Percentiles rank a stretch among this genome's conserved stretches.
Evolutionary conservation across 1,140 invertebrate species (phyloP).

Genomic region (Anoplophora glabripennis): DNA sequence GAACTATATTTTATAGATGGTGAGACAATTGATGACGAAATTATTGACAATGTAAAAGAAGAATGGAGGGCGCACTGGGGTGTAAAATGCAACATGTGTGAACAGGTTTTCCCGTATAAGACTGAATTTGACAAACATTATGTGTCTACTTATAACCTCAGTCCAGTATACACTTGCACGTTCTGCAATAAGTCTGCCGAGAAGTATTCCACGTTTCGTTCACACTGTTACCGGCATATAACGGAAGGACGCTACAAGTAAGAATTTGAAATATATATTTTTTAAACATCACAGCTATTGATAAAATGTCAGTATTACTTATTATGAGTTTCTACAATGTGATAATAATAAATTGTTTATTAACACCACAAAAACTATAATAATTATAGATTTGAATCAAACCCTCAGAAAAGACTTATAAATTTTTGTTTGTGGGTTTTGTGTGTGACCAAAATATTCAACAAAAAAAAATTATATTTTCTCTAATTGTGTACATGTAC

Average conservation of each 20-base stretch:
- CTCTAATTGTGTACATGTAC: no score
- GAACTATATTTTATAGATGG: constrained; percentile 26
- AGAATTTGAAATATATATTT: constrained; percentile 10
- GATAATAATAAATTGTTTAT: no score
- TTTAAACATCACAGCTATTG: no score
- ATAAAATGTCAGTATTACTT: no score
- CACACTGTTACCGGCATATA: constrained; percentile 48
- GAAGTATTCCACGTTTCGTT: constrained; percentile 48
- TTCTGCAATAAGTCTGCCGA: constrained; percentile 47
- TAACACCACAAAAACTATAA: no score
- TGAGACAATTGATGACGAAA: constrained; percentile 38
- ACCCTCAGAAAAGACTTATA: no score
- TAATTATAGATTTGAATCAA: no score
- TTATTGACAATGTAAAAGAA: constrained; percentile 40
- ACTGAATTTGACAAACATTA: constrained; percentile 45
- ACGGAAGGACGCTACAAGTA: constrained; percentile 47
- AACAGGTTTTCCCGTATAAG: constrained; percentile 34
- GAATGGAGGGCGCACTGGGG: constrained; percentile 45
- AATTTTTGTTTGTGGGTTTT: no score
- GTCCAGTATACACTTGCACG: constrained; percentile 46
- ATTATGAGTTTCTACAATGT: no score
- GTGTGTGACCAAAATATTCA: no score
- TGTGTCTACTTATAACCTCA: constrained; percentile 34
- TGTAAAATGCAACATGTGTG: constrained; percentile 46
- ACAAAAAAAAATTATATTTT: no score